A percentile compares a stretch with the other conserved stretches of the same genome.
phyloP scores from a whole-genome alignment of 2,888 invertebrate genomes.

The Tetranychus piercei region DNA sequence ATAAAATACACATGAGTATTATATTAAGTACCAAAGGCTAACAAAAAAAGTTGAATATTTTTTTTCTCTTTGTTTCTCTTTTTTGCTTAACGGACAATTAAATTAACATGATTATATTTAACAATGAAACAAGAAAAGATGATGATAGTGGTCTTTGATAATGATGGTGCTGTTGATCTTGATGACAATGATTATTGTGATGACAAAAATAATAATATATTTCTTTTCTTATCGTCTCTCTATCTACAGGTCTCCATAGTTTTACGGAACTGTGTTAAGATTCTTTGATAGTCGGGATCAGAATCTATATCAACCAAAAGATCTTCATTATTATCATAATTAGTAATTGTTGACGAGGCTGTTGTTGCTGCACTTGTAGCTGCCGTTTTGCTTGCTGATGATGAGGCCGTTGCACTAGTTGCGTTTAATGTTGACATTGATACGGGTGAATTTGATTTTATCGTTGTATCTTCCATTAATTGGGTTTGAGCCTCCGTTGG shows the following conservation, averaged over 20 bases:
- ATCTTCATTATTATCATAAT: slow-evolving; percentile 16
- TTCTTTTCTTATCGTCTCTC: too few species aligned
- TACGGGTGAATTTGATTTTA: neutral
- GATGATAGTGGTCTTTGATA: too few species aligned
- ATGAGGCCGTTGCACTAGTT: neutral
- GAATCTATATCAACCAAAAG: slow-evolving; percentile 20
- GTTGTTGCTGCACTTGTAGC: neutral
- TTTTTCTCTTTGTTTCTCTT: too few species aligned
- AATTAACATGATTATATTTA: too few species aligned
- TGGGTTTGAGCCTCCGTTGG: neutral
- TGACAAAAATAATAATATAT: too few species aligned
- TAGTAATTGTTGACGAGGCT: neutral
- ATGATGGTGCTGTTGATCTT: too few species aligned
- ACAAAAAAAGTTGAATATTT: too few species aligned
- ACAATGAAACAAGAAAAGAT: too few species aligned
- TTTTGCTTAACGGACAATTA: too few species aligned
- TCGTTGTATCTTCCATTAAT: neutral
- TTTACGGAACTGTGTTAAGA: slow-evolving; percentile 20
- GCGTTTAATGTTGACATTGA: neutral
- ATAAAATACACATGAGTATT: too few species aligned
- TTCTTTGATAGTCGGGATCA: slow-evolving; percentile 21
- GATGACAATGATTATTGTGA: too few species aligned
- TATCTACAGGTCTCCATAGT: slow-evolving; percentile 17
- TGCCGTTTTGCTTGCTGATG: neutral
- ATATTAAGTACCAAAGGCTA: too few species aligned